Base-by-base conservation (phyloP, 2,888 invertebrate genomes). In the Ferdinandea cuprea region DNA sequence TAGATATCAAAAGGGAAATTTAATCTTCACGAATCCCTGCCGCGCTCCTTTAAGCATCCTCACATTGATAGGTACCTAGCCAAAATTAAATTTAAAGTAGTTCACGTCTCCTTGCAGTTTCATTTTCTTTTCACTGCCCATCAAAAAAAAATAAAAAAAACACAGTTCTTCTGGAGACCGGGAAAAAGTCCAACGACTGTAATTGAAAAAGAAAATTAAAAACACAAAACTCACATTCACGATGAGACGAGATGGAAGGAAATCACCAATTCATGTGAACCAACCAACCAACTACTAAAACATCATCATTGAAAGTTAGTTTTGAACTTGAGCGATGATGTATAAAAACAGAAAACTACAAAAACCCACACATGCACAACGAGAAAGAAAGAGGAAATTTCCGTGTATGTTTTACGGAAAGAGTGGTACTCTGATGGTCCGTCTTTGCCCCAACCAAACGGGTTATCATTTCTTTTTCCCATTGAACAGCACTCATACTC, bases 41-140 rank as follows among this genome's bases (percentile, higher is more conserved):
- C 77, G 71, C 81, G 71, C 77, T 77, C 81, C 71, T 77, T 77
- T 48, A 52, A 50, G 56, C 69, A 71, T 73, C 78, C 15, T 15
- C 74, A 65, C 63, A 73, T 71, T n/a, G n/a, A n/a, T n/a, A n/a
- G n/a, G n/a, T n/a, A n/a, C n/a, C n/a, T n/a, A 30, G 11, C 61
- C 59, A 63, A 71, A 76, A 71, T 50, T 35, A 42, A 48, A 78
- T 73, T 73, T 73, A 78, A 83, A 78, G 78, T 78, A 78, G 83
- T 78, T 73, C 78, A 83, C 59, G 66, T 63, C 65, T 68, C 72
- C 78, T 73, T 73, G 78, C 78, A 83, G 72, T 83, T 83, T 83
- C 83, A 73, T 83, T 83, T 83, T 83, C 83, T 83, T 78, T 83
- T 78, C 78, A 72, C 56, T 50, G 48, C 63, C 50, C n/a, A n/a